phyloP scores from a whole-genome alignment of 1,140 invertebrate genomes.

The Cryptotermes secundus region DNA sequence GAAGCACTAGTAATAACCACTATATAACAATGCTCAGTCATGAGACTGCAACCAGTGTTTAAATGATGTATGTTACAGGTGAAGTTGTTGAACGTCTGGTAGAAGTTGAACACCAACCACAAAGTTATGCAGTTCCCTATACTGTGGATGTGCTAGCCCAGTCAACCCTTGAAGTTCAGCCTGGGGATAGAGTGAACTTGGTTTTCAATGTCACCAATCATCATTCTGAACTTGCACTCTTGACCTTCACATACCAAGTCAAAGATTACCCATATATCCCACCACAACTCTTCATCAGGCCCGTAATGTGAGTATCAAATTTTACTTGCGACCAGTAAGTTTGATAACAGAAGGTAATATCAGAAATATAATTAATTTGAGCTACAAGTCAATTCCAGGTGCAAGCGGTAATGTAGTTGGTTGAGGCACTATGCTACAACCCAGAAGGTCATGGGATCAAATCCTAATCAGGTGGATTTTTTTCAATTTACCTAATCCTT shows the following conservation, averaged over 20 bases:
- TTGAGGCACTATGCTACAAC: too few relatives aligned
- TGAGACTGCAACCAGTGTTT: too few relatives aligned
- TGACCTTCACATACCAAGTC: background rate
- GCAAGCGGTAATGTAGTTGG: too few relatives aligned
- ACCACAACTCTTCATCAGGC: background rate
- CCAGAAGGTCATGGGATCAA: too few relatives aligned
- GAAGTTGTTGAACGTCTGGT: background rate
- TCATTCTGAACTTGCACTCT: background rate
- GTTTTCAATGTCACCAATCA: constrained; percentile 8
- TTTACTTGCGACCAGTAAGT: background rate
- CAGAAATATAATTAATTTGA: too few relatives aligned
- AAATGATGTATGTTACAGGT: background rate
- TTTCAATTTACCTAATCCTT: too few relatives aligned
- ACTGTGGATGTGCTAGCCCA: background rate
- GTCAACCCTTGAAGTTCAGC: background rate
- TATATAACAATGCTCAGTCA: too few relatives aligned
- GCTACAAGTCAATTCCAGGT: too few relatives aligned
- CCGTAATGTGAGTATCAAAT: background rate
- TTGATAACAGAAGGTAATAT: too few relatives aligned
- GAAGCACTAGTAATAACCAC: too few relatives aligned
- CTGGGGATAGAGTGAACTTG: background rate
- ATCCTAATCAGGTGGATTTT: too few relatives aligned
- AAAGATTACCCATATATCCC: background rate
- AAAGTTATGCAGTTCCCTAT: background rate
- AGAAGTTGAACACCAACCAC: background rate